Base-by-base conservation (phyloP, 2,888 invertebrate species). In the Pecten maximus region DNA sequence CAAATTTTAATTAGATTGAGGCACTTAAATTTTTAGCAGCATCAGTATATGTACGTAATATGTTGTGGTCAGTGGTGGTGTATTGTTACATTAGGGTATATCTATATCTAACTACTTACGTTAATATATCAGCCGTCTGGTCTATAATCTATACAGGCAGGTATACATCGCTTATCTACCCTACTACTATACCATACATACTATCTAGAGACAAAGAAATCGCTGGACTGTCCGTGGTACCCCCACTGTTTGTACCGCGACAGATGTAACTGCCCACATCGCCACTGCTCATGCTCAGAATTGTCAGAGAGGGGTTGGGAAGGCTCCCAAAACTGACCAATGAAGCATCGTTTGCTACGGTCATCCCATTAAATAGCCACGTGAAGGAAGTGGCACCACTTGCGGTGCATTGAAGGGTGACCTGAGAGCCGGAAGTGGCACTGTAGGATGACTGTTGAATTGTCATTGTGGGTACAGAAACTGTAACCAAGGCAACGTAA, bases 361-460 rank as follows among this genome's bases (percentile, higher is more conserved):
- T 35, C 10, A 10, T 35, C 28, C 74, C 74, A 35, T 74, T 74
- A 35, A 74, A 74, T 2, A 74, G 35, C 74, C 74, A 74, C 35
- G 74, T 12, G 15, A 74, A 74, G 28, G 74, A 74, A 74, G 74
- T 74, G 74, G 74, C 74, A 74, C 74, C 74, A 74, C 74, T 74
- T 74, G 74, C 35, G 35, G 74, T 89, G 89, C 90, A 90, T 19
- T 89, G 89, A 0, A 91, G 87, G 2, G 91, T 91, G 8, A 90
- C 89, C 3, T 48, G 40, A 54, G 87, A 87, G 19, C 91, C 91
- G 40, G 86, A 90, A 35, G 89, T 90, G 39, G 88, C 91, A 6
- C 89, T 39, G 86, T 90, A 91, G 12, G 88, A 87, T 40, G 44
- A 89, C 87, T 91, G 89, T 12, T 88, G 74, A 10, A 91, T 86